Percentiles rank a stretch among this genome's conserved stretches.
Conservation (phyloP, 2,888 invertebrate genomes). For the Apamea epomidion region DNA sequence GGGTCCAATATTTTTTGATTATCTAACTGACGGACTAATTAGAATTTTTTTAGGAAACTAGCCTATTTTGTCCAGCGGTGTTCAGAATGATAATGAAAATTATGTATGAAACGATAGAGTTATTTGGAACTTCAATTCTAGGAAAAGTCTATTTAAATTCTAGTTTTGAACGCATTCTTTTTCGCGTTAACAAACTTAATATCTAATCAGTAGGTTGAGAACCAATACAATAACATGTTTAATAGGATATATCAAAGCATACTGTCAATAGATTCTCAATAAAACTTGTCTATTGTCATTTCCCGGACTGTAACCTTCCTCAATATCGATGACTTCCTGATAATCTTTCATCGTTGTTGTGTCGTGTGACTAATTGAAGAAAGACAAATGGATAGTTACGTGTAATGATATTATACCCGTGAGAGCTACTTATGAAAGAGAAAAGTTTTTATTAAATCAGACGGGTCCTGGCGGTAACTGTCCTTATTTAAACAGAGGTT, state of each 20-base stretch:
- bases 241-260: not conserved
- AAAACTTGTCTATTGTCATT: conserved; percentile 26
- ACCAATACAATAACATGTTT: not conserved
- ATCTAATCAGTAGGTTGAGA: not conserved
- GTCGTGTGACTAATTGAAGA: conserved; percentile 43
- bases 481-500: not conserved
- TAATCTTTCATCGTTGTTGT: conserved; percentile 22
- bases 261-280: not conserved
- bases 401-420: conserved; percentile 5
- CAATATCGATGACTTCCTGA: conserved; percentile 30
- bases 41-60: no score
- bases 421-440: not conserved
- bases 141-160: not conserved
- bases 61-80: not conserved
- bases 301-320: conserved; percentile 29
- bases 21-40: no score
- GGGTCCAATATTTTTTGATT: no score
- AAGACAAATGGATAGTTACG: not conserved
- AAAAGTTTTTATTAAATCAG: not conserved
- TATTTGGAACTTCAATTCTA: not conserved
- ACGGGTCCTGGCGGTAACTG: not conserved
- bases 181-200: not conserved
- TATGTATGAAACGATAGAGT: not conserved
- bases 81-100: not conserved
- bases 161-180: not conserved